Conservation (phyloP, 2,113 vertebrate genomes). For the Notiomystis cincta region DNA sequence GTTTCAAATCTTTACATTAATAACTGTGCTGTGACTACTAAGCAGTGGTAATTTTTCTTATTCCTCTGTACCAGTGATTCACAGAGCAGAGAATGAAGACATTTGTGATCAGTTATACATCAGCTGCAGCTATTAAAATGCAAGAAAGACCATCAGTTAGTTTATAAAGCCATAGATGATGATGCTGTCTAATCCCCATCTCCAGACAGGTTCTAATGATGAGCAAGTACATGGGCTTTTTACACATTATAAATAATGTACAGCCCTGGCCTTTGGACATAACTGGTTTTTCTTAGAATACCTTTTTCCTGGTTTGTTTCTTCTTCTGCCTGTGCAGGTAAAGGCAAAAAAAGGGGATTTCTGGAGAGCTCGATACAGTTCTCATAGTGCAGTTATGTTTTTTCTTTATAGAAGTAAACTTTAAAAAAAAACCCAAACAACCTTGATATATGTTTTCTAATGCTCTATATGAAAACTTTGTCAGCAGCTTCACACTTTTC, state of each 20-base stretch:
- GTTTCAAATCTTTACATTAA: not conserved
- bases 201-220: not conserved
- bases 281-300: not conserved
- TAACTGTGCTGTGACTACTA: conserved; percentile 15
- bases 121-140: not conserved
- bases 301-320: not conserved
- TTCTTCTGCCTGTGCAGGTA: not conserved
- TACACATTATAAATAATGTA: not conserved
- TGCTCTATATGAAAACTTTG: not conserved
- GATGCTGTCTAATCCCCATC: not conserved
- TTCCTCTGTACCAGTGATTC: not conserved
- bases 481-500: not conserved
- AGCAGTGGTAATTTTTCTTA: not conserved
- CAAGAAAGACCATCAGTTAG: not conserved
- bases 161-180: not conserved
- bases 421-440: not conserved
- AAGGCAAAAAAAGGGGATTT: not conserved
- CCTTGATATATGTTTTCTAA: not conserved
- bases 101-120: not conserved
- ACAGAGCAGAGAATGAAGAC: not conserved
- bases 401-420: not conserved
- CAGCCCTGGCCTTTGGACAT: not conserved
- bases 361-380: not conserved
- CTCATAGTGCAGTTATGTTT: not conserved
- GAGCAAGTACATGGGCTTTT: not conserved